A percentile compares a stretch with the other conserved stretches of the same genome.
Evolutionary conservation across 2,797 vertebrate species (phyloP).

Genomic region (Denticeps clupeoides): DNA sequence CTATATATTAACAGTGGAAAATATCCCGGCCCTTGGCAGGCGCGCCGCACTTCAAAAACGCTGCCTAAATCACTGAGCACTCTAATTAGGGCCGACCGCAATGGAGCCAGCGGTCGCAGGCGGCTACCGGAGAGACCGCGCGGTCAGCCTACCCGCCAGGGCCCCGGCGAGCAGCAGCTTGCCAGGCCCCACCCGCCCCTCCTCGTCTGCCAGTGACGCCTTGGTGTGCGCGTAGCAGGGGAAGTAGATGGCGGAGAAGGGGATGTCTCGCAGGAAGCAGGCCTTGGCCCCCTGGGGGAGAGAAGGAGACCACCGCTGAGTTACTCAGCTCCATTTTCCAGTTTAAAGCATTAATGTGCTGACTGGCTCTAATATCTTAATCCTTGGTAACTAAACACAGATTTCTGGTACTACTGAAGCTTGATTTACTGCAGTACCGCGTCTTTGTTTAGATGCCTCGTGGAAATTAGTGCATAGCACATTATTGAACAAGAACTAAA

Average conservation of each 20-base stretch:
- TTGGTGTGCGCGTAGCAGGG: constrained; percentile 74
- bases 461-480: too few species aligned
- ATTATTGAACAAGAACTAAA: too few species aligned
- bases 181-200: constrained; percentile 65
- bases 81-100: constrained; percentile 66
- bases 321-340: constrained; percentile 6
- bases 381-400: too few species aligned
- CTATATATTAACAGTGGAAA: constrained; percentile 53
- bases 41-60: constrained; percentile 48
- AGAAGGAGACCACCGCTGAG: constrained; percentile 24
- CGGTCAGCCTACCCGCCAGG: constrained; percentile 68
- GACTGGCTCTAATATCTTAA: constrained; percentile 6
- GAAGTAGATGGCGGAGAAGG: constrained; percentile 83
- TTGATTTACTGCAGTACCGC: not conserved
- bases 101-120: constrained; percentile 60
- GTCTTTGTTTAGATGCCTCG: not conserved
- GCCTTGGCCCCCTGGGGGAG: constrained; percentile 70
- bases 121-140: not conserved
- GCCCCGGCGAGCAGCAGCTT: constrained; percentile 72
- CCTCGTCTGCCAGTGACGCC: constrained; percentile 57
- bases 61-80: constrained; percentile 56
- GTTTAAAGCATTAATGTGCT: constrained; percentile 5
- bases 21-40: constrained; percentile 43
- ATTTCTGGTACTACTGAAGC: too few species aligned
- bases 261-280: constrained; percentile 81